Evolutionary conservation across 1,140 invertebrate genomes (phyloP).

Genomic region (Pectinophora gossypiella): DNA sequence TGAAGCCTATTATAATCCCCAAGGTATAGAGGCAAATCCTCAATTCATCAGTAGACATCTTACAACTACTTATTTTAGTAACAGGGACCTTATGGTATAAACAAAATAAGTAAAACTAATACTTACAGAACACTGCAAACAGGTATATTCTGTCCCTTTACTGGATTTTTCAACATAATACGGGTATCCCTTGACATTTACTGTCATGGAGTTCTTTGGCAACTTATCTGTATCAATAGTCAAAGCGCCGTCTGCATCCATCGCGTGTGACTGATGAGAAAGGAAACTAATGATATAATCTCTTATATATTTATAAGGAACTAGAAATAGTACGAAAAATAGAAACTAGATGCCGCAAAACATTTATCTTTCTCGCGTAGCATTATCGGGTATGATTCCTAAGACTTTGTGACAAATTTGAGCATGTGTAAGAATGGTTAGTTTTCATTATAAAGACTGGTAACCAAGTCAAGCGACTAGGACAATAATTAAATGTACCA

Average conservation of each 20-base stretch:
- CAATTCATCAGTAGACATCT: not conserved
- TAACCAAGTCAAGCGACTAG: not conserved
- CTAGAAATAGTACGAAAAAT: not conserved
- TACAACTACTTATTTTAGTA: not conserved
- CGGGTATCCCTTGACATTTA: conserved; percentile 11
- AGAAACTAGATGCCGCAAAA: not conserved
- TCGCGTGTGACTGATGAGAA: conserved; percentile 35
- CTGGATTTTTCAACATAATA: conserved; percentile 28
- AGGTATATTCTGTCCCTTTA: conserved; percentile 32
- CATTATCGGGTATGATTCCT: too few species aligned
- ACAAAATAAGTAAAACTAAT: not conserved
- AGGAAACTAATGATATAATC: too few species aligned
- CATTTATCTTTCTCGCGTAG: too few species aligned
- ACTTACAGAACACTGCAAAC: conserved; percentile 54
- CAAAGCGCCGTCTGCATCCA: conserved; percentile 28
- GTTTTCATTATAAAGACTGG: not conserved
- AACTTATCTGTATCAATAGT: conserved; percentile 31
- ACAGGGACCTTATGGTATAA: not conserved
- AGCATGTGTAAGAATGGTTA: too few species aligned
- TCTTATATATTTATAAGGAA: too few species aligned
- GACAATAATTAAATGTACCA: not conserved
- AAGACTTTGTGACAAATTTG: too few species aligned
- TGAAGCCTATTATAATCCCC: not conserved
- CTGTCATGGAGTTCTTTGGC: not conserved
- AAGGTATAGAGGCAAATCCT: not conserved